These are phyloP conservation scores for Aphaenogaster ashmeadi DNA, from an alignment of 1,140 invertebrate species.

Conservation along the genomic window DNA sequence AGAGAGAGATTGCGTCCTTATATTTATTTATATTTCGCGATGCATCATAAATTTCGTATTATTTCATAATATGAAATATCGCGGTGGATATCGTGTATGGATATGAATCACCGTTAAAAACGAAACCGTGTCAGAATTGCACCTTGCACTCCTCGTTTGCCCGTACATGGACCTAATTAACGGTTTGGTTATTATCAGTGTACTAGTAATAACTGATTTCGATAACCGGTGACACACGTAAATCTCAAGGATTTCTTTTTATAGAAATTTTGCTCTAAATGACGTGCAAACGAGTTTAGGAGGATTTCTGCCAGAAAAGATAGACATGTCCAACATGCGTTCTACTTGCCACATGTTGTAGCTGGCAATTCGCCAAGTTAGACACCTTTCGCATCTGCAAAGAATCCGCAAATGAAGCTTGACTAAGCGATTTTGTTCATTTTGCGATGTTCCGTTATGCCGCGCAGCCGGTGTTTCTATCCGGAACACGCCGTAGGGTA, in stretches of 20 bases:
- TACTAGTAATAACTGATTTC: slow-evolving; percentile 1
- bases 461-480: slow-evolving; percentile 11
- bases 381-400: not conserved
- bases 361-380: not conserved
- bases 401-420: slow-evolving; percentile 6
- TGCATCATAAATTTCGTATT: not conserved
- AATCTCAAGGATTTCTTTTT: slow-evolving; percentile 32
- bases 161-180: not conserved
- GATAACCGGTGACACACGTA: not conserved
- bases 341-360: not conserved
- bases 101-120: not conserved
- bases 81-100: too few species aligned
- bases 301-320: not conserved
- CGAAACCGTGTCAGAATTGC: not conserved
- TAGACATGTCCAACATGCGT: not conserved
- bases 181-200: not conserved
- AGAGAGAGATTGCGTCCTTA: not conserved
- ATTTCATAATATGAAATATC: not conserved
- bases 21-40: not conserved
- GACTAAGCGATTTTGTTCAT: not conserved
- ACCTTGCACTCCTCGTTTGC: not conserved
- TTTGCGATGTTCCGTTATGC: not conserved
- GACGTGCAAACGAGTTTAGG: not conserved
- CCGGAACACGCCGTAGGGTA: not conserved
- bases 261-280: slow-evolving; percentile 1